These are phyloP conservation scores for Dolichotis patagonum DNA, from an alignment of 2,113 vertebrate species.

Conservation along the genomic window DNA sequence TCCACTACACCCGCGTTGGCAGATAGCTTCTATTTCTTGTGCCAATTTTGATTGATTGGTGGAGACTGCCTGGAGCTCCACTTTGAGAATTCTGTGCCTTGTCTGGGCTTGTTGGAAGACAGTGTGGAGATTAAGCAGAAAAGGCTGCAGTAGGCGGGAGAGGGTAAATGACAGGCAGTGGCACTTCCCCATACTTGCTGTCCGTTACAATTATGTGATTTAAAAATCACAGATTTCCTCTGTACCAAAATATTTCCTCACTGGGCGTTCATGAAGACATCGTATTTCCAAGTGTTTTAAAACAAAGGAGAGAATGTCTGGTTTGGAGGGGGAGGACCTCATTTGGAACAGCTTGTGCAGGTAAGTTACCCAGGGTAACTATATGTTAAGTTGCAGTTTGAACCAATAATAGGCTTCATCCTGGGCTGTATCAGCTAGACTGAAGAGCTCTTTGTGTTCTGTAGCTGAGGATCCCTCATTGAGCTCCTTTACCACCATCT, in stretches of 20 bases:
- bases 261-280: slow-evolving; percentile 1
- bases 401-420: not conserved
- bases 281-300: slow-evolving; percentile 17
- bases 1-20: slow-evolving; percentile 53
- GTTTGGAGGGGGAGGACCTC: not conserved
- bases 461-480: not conserved
- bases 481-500: not conserved
- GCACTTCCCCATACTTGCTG: slow-evolving; percentile 38
- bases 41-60: slow-evolving; percentile 79
- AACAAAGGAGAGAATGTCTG: not conserved
- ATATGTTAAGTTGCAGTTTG: not conserved
- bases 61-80: slow-evolving; percentile 67
- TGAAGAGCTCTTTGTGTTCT: not conserved
- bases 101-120: slow-evolving; percentile 72
- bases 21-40: slow-evolving; percentile 60
- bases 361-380: slow-evolving; percentile 27
- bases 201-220: slow-evolving; percentile 60
- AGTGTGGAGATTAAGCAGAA: slow-evolving; percentile 47
- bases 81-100: slow-evolving; percentile 68
- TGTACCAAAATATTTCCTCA: slow-evolving; percentile 34
- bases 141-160: not conserved
- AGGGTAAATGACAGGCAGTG: slow-evolving; percentile 30
- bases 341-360: not conserved
- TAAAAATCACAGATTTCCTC: slow-evolving; percentile 54
- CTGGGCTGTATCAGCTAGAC: not conserved